A percentile compares a stretch with the other conserved stretches of the same genome.
Evolutionary conservation across 2,888 invertebrate genomes (phyloP).

Genomic region (Conistra vaccinii): DNA sequence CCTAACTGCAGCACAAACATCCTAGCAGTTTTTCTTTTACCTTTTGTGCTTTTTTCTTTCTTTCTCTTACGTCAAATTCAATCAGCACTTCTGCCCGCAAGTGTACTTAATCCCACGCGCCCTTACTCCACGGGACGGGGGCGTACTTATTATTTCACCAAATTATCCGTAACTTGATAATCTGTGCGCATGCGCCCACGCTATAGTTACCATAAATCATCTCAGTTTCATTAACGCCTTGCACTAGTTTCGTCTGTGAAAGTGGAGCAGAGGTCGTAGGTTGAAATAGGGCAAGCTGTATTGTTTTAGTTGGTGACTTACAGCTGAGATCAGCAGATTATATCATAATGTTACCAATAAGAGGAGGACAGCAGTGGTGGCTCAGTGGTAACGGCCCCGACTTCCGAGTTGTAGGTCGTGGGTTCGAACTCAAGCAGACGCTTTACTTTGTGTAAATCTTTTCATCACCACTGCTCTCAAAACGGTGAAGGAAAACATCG

Average conservation of each 20-base stretch:
- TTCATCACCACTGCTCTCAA: too few species aligned
- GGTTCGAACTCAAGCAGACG: too few species aligned
- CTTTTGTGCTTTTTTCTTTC: neutral
- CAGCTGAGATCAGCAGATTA: neutral
- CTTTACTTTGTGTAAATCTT: too few species aligned
- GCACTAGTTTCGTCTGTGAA: conserved; percentile 55
- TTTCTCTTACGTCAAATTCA: neutral
- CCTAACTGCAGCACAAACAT: too few species aligned
- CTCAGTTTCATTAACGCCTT: conserved; percentile 59
- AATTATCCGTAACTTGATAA: conserved; percentile 76
- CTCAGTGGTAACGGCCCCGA: too few species aligned
- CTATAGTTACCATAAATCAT: conserved; percentile 68
- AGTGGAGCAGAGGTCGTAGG: conserved; percentile 49
- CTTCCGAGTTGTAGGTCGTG: too few species aligned
- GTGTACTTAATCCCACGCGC: conserved; percentile 62
- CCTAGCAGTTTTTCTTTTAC: neutral
- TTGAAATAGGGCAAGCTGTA: conserved; percentile 24
- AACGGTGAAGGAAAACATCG: too few species aligned
- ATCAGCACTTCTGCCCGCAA: conserved; percentile 43
- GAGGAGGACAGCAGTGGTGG: too few species aligned
- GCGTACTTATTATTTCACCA: conserved; percentile 79
- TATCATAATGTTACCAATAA: too few species aligned
- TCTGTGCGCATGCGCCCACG: conserved; percentile 69
- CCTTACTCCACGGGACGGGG: conserved; percentile 63
- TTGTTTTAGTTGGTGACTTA: conserved; percentile 19